Evolutionary conservation across 2,888 invertebrate species (phyloP).

Genomic region (Baronia brevicornis): DNA sequence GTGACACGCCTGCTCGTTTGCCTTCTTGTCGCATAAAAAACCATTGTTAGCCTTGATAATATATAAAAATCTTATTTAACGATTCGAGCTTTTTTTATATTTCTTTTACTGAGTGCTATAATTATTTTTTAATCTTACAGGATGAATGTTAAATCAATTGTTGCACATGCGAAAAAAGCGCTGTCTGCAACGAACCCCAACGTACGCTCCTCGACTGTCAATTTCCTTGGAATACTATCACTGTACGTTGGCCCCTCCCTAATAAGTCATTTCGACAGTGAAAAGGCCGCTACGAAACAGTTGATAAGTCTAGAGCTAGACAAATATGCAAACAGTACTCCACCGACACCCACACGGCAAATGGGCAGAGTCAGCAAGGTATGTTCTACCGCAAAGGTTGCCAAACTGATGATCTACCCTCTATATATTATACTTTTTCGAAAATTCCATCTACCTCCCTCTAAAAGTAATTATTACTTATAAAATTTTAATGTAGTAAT

Average conservation of each 20-base stretch:
- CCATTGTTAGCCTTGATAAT: too few relatives aligned
- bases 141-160: conserved; percentile 82
- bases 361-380: conserved; percentile 61
- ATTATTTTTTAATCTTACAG: conserved; percentile 36
- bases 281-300: conserved; percentile 88
- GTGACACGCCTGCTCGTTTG: too few relatives aligned
- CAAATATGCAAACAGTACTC: conserved; percentile 84
- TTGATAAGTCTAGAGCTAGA: conserved; percentile 91
- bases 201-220: conserved; percentile 85
- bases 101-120: not conserved
- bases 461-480: too few relatives aligned
- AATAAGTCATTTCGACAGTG: conserved; percentile 87
- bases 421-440: too few relatives aligned
- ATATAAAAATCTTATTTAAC: too few relatives aligned
- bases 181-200: conserved; percentile 89
- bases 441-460: too few relatives aligned
- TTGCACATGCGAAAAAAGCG: conserved; percentile 88
- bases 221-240: conserved; percentile 84
- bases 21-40: too few relatives aligned
- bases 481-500: too few relatives aligned
- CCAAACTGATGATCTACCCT: too few relatives aligned
- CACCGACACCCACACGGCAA: conserved; percentile 84
- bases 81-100: conserved; percentile 1
- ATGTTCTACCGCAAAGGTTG: too few relatives aligned
- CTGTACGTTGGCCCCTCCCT: conserved; percentile 87